Base-by-base conservation (phyloP, 2,797 vertebrate genomes). In the Crenichthys baileyi region DNA sequence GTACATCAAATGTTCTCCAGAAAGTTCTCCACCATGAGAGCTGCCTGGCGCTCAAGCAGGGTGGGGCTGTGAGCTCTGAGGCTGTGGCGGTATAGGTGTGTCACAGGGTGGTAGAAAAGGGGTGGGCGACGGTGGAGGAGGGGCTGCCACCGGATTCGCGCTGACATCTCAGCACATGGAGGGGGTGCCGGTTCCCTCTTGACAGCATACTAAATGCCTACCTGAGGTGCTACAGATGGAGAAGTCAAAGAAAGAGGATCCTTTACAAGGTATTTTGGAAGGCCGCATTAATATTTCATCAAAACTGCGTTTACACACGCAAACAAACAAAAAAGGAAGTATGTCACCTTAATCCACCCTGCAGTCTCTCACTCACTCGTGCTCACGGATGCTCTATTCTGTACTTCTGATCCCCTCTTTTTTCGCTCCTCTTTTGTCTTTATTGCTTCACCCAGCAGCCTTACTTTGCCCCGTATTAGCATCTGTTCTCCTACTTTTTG, bases 221-320 rank as follows among this genome's bases (percentile, higher is more conserved):
- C 93, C 93, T 94, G 91, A 93, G 92, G 94, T 92, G 92, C 87
- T 92, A 91, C 93, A 93, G 94, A 95, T 95, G 94, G 93, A 95
- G 90, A 73, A 93, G 93, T 94, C 92, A 93, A 92, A 95, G 92
- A 93, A 91, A 89, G 92, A 92, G 90, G 93, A 92, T 90, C 87
- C 88, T 92, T 94, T 94, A 95, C 95, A 94, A 91, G 93, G 90
- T 89, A 89, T 93, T 94, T 94, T 94, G 87, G 92, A 94, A 92
- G 90, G 90, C 81, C 7, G 80, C 92, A 93, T 95, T 92, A 95
- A 95, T 94, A 94, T 95, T 95, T 94, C 89, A 95, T 94, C 94
- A 95, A 92, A 93, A 93, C 91, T 86, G 83, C 93, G 78, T 94
- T 95, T 95, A 95, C 92, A 90, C 89, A 83, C 87, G 88, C 94